These are phyloP conservation scores for Pegoplata infirma DNA, from an alignment of 2,888 invertebrate genomes.

Conservation along the genomic window DNA sequence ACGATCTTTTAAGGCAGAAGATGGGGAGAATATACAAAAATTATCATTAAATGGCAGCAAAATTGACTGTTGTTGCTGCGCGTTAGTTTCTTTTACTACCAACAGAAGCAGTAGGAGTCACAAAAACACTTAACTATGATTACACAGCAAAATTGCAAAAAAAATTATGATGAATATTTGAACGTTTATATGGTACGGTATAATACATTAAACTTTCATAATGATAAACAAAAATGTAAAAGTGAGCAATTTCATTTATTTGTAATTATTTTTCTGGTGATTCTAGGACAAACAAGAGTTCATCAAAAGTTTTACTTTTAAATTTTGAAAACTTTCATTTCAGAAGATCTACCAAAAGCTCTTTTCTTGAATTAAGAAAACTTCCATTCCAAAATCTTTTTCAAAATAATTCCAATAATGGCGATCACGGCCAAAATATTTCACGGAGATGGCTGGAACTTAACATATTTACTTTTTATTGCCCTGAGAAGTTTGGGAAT, in stretches of 20 bases:
- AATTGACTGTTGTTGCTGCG: conserved; percentile 8
- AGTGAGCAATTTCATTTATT: background rate
- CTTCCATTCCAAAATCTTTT: no score
- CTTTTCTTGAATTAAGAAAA: no score
- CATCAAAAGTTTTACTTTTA: no score
- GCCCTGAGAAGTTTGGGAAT: no score
- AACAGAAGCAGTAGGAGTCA: conserved; percentile 56
- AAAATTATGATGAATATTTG: conserved; percentile 35
- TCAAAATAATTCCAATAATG: no score
- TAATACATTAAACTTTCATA: background rate
- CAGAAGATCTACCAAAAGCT: no score
- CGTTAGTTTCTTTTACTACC: background rate
- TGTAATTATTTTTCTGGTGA: no score
- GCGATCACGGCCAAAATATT: no score
- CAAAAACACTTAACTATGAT: conserved; percentile 59
- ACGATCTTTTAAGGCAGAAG: conserved; percentile 49
- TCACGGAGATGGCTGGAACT: no score
- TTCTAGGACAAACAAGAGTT: no score
- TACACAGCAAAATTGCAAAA: conserved; percentile 57
- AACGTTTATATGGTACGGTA: conserved; percentile 1
- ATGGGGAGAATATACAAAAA: background rate
- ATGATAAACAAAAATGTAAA: background rate
- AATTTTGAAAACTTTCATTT: no score
- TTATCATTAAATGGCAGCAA: conserved; percentile 37
- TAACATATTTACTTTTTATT: no score